A percentile compares a stretch with the other conserved stretches of the same genome.
phyloP scores from a whole-genome alignment of 2,113 vertebrate genomes.

The Colaptes auratus region DNA sequence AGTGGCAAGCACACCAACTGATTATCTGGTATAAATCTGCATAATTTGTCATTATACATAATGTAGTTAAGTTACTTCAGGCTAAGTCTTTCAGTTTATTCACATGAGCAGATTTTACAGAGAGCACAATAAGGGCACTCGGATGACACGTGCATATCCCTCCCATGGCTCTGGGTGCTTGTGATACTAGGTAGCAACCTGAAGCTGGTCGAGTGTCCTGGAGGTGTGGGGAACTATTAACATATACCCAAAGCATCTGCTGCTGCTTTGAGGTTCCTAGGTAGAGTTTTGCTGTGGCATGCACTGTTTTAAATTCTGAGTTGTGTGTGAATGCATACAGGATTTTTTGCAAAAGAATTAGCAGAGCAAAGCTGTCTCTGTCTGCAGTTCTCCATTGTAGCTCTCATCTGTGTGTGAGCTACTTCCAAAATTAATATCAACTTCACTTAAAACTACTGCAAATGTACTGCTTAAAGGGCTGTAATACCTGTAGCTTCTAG shows the following conservation, averaged over 20 bases:
- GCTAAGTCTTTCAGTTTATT: constrained; percentile 11
- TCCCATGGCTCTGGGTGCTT: not conserved
- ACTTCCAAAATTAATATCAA: not conserved
- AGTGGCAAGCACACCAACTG: not conserved
- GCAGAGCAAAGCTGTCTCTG: not conserved
- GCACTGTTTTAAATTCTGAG: not conserved
- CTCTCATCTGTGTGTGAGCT: not conserved
- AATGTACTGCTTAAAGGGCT: not conserved
- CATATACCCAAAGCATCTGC: not conserved
- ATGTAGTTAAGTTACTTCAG: constrained; percentile 20
- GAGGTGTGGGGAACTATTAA: not conserved
- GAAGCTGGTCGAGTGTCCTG: not conserved
- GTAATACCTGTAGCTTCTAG: not conserved
- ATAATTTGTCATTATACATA: constrained; percentile 42
- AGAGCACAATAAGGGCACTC: not conserved
- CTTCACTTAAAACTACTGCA: not conserved
- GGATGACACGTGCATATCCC: not conserved
- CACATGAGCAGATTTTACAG: not conserved
- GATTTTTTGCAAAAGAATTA: not conserved
- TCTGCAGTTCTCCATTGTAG: not conserved
- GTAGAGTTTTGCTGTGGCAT: not conserved
- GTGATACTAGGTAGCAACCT: not conserved
- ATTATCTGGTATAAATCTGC: constrained; percentile 37
- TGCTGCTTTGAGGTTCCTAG: not conserved
- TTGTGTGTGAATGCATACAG: not conserved